Percentiles rank a stretch among this genome's conserved stretches.
These are phyloP conservation scores for Cotesia typhae DNA, from an alignment of 1,140 invertebrate genomes.

Conservation along the genomic window DNA sequence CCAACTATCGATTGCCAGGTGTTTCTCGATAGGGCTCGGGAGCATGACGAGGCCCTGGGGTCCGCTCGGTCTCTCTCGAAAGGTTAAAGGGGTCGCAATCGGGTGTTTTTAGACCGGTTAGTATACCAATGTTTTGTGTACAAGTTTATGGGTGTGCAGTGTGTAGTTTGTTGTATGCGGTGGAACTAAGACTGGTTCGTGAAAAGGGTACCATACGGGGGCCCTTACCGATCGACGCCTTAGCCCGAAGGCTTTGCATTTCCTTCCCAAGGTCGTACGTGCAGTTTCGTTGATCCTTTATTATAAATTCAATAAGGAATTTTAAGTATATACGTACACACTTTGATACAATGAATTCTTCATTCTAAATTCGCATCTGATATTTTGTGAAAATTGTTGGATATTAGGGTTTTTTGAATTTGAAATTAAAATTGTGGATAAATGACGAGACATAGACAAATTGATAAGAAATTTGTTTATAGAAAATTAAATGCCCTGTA, in stretches of 20 bases:
- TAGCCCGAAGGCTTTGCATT: constrained; percentile 24
- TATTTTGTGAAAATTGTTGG: too few relatives aligned
- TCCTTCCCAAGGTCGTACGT: constrained; percentile 33
- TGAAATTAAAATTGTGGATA: too few relatives aligned
- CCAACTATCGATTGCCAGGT: constrained; percentile 55
- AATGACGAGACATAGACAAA: too few relatives aligned
- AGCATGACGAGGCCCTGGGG: constrained; percentile 31
- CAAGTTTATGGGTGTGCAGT: too few relatives aligned
- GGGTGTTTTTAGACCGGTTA: constrained; percentile 39
- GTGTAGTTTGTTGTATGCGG: too few relatives aligned
- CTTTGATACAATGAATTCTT: background rate
- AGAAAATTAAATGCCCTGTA: background rate
- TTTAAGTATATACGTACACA: background rate
- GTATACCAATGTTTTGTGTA: constrained; percentile 12
- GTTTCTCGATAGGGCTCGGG: constrained; percentile 47
- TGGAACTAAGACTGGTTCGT: constrained; percentile 32
- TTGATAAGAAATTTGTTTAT: too few relatives aligned
- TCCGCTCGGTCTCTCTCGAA: background rate
- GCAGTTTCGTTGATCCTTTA: constrained; percentile 5
- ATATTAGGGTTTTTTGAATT: too few relatives aligned
- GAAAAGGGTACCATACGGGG: constrained; percentile 17
- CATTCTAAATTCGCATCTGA: background rate
- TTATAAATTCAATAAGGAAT: background rate
- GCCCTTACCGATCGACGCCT: constrained; percentile 17
- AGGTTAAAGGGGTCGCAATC: constrained; percentile 35